Evolutionary conservation across 2,113 vertebrate genomes (phyloP), one percentile per base, ranked within the genome.

Genomic region (Piaya cayana): DNA sequence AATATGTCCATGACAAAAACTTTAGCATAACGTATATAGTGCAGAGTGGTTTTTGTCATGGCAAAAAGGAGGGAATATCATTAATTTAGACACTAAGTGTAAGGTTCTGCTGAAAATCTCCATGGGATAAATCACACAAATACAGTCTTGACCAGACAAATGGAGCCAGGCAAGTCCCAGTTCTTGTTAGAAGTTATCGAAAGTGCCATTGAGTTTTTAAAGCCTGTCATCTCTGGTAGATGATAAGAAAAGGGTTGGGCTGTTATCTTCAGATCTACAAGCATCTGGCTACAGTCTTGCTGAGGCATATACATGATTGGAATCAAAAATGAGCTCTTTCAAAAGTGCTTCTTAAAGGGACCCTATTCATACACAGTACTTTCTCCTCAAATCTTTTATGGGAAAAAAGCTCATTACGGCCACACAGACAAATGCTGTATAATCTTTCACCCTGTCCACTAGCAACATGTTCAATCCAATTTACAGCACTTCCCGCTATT

Each of bases 1-100:
- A 97, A 79, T 82, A 92, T 86, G 86, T 88, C 93, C 94, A 93
- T 71, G 96, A 94, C 91, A 95, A 97, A 97, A 96, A 88, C 88
- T 97, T 97, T 97, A 98, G 95, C 92, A 94, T 98, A 97, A 98
- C 69, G 86, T 97, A 97, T 95, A 97, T 93, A 96, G 86, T 16
- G 56, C 78, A 93, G 91, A 97, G 81, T 96, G 94, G 20, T 82
- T 98, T 98, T 97, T 97, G 93, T 96, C 90, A 82, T 80, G 91
- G 88, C 84, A 92, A 96, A 95, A 96, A 94, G 90, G 92, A 97
- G 96, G 80, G 80, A 96, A 96, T 96, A 97, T 96, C 88, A 97
- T 97, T 97, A 97, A 97, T 97, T 97, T 96, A 97, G 96, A 95
- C 69, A 96, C 72, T 93, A 97, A 97, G 81, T 94, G 64, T 97